Base-by-base conservation (phyloP, 2,113 vertebrate species). In the Gorsachius goisagi region DNA sequence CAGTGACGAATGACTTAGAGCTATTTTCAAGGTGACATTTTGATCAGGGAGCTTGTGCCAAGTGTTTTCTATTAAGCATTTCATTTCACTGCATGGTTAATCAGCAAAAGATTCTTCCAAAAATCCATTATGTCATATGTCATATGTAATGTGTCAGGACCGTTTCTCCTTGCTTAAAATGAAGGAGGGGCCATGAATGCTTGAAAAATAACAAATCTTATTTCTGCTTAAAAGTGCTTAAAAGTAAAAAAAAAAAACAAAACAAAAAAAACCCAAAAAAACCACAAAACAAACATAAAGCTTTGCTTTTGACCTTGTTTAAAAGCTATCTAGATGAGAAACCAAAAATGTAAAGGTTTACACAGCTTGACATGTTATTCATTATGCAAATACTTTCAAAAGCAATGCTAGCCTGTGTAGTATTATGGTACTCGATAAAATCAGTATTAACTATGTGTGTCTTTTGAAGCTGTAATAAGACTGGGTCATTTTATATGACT, bases 401-500 rank as follows among this genome's bases (percentile, higher is more conserved):
- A 97, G 89, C 81, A 96, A 58, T 88, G 52, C 85, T 83, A 89
- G 60, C 28, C 76, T 89, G 49, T 85, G 66, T 96, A 94, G 82
- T 66, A 62, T 97, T 97, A 96, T 85, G 82, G 81, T 92, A 64
- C 83, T 96, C 30, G 89, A 97, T 97, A 97, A 97, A 97, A 97
- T 97, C 95, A 88, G 77, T 89, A 97, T 91, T 96, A 97, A 88
- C 88, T 97, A 39, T 92, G 66, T 69, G 53, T 95, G 88, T 90
- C 96, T 97, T 98, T 97, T 96, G 97, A 98, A 97, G 95, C 94
- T 97, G 39, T 89, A 89, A 47, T 96, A 95, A 95, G 85, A 85
- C 93, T 89, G 59, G 60, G 96, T 94, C 92, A 91, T 96, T 97
- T 97, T 97, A 91, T 97, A 97, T 94, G 90, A 89, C 96, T 96